phyloP scores from a whole-genome alignment of 2,888 invertebrate genomes.

The Clanis bilineata region DNA sequence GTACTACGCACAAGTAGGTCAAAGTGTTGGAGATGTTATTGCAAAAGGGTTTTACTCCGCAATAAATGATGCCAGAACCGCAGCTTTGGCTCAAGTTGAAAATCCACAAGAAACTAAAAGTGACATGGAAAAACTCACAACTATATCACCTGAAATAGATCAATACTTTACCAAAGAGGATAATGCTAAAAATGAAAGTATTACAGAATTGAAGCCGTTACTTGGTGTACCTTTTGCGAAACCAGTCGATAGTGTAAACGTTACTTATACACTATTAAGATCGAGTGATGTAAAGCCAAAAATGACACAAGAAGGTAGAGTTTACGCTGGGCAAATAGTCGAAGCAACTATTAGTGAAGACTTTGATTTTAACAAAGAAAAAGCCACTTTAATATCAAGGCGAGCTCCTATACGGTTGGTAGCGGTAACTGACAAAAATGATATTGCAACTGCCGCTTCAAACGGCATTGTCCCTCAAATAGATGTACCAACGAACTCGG shows the following conservation, averaged over 20 bases:
- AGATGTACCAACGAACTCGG: slow-evolving; percentile 26
- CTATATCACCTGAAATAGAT: slow-evolving; percentile 49
- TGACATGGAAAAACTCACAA: slow-evolving; percentile 36
- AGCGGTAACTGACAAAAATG: slow-evolving; percentile 54
- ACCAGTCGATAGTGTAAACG: slow-evolving; percentile 59
- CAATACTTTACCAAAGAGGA: slow-evolving; percentile 48
- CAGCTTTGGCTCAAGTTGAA: slow-evolving; percentile 82
- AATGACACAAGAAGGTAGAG: slow-evolving; percentile 53
- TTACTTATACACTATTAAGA: slow-evolving; percentile 66
- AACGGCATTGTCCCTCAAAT: slow-evolving; percentile 22
- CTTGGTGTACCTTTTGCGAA: slow-evolving; percentile 64
- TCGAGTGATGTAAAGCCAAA: slow-evolving; percentile 19
- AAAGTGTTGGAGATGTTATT: slow-evolving; percentile 59
- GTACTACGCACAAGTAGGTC: slow-evolving; percentile 75
- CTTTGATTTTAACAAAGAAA: slow-evolving; percentile 66
- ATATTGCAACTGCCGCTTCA: slow-evolving; percentile 32
- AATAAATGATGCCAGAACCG: slow-evolving; percentile 84
- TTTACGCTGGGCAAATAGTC: slow-evolving; percentile 71
- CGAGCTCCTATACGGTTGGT: slow-evolving; percentile 61
- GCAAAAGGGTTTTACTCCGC: slow-evolving; percentile 81
- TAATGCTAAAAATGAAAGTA: slow-evolving; percentile 48
- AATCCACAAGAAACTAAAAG: slow-evolving; percentile 71
- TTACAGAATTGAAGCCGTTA: slow-evolving; percentile 55
- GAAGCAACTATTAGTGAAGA: slow-evolving; percentile 72
- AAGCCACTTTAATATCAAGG: slow-evolving; percentile 53